Conservation (phyloP, 92 coral and sea anemone species). For the Epizoanthus scotinus region DNA sequence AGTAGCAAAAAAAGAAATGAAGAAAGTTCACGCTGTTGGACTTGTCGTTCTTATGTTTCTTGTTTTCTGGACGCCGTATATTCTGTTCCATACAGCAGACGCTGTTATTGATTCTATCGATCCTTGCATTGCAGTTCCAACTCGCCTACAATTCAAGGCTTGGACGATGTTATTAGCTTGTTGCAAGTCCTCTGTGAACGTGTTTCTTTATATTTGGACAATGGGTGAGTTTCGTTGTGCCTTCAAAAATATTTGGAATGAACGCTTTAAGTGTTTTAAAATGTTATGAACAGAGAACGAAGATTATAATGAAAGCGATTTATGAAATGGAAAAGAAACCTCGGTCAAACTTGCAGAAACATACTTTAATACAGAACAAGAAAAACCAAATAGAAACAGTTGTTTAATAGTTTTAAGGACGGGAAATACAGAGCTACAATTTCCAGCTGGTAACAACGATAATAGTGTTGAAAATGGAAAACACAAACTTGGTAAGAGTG, state of each 20-base stretch:
- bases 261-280: not conserved
- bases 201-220: constrained; percentile 21
- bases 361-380: no score
- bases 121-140: constrained; percentile 15
- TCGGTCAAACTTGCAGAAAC: no score
- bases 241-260: not conserved
- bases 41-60: constrained; percentile 5
- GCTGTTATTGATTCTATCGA: constrained; percentile 20
- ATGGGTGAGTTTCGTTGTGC: not conserved
- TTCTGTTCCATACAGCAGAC: not conserved
- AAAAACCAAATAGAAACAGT: no score
- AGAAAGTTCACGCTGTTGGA: constrained; percentile 17
- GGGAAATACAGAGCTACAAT: no score
- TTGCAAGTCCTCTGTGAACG: constrained; percentile 13
- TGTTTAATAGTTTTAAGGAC: no score
- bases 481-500: no score
- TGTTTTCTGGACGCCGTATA: constrained; percentile 11
- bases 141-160: not conserved
- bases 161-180: constrained; percentile 5
- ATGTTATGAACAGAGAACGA: not conserved
- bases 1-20: constrained; percentile 27
- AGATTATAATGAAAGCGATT: not conserved
- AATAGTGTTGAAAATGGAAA: no score
- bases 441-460: no score
- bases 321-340: not conserved